Evolutionary conservation across 2,888 invertebrate genomes (phyloP).

Genomic region (Drosophila ezoana): DNA sequence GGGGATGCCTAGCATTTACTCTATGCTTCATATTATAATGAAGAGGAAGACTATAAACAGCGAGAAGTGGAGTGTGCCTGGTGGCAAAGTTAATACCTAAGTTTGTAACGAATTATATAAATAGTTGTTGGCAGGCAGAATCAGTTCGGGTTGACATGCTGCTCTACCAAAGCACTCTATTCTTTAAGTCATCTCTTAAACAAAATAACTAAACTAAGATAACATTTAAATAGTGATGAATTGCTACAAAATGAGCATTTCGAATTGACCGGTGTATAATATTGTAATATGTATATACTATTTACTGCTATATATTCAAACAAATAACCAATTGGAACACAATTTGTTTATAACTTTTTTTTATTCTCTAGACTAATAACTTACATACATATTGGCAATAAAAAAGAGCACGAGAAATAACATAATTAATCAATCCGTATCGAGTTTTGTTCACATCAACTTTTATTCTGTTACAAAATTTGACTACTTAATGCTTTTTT

Average conservation of each 20-base stretch:
- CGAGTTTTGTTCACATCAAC: constrained; percentile 26
- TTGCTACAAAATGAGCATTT: constrained; percentile 51
- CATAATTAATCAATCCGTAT: constrained; percentile 34
- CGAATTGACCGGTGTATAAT: constrained; percentile 66
- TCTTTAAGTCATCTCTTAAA: constrained; percentile 58
- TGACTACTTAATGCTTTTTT: constrained; percentile 18
- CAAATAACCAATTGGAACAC: constrained; percentile 26
- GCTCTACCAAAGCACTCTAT: constrained; percentile 71
- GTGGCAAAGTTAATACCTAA: constrained; percentile 69
- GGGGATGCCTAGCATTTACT: constrained; percentile 80
- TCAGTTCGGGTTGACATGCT: constrained; percentile 62
- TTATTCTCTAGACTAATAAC: constrained; percentile 42
- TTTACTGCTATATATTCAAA: constrained; percentile 46
- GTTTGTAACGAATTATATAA: constrained; percentile 43
- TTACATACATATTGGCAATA: constrained; percentile 55
- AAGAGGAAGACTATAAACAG: constrained; percentile 54
- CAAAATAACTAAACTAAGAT: constrained; percentile 37
- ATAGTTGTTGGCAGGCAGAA: constrained; percentile 57
- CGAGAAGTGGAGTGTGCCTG: constrained; percentile 64
- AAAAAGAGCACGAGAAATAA: constrained; percentile 42
- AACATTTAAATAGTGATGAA: constrained; percentile 49
- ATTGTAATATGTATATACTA: constrained; percentile 58
- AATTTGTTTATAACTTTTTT: constrained; percentile 43
- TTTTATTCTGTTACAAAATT: constrained; percentile 27
- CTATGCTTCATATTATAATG: constrained; percentile 62